These are phyloP conservation scores for Percopsis omiscomaycus DNA, from an alignment of 2,797 vertebrate species.

Conservation along the genomic window DNA sequence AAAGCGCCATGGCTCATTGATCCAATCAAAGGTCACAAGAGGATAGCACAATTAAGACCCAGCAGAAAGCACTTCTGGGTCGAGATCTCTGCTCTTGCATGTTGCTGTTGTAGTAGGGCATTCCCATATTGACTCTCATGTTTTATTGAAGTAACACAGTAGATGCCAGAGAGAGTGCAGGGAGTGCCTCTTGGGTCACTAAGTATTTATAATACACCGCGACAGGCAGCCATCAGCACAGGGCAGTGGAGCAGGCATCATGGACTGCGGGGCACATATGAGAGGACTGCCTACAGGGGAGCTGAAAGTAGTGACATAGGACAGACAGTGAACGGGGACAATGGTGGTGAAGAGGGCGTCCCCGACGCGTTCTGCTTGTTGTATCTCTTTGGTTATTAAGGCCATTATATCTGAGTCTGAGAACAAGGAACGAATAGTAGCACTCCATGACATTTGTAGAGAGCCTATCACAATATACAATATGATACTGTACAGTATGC, in stretches of 20 bases:
- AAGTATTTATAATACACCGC: constrained; percentile 33
- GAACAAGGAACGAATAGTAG: too few relatives aligned
- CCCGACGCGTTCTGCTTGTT: too few relatives aligned
- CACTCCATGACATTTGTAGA: too few relatives aligned
- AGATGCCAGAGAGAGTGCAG: not conserved
- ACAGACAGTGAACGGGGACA: constrained; percentile 54
- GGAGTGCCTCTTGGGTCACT: constrained; percentile 7
- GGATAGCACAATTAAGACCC: not conserved
- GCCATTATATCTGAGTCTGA: too few relatives aligned
- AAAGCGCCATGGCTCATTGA: too few relatives aligned
- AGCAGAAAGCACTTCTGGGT: not conserved
- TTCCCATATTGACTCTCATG: constrained; percentile 32
- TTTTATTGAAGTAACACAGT: constrained; percentile 30
- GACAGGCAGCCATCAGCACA: constrained; percentile 8
- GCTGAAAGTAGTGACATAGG: not conserved
- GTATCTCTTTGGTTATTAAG: too few relatives aligned
- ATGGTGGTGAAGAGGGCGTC: constrained; percentile 81
- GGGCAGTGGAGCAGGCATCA: not conserved
- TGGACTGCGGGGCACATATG: not conserved
- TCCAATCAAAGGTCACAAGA: too few relatives aligned
- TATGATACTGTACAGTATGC: too few relatives aligned
- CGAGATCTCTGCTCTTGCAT: not conserved
- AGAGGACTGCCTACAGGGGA: not conserved
- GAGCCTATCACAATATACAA: too few relatives aligned
- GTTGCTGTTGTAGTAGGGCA: constrained; percentile 28